Evolutionary conservation across 2,113 vertebrate genomes (phyloP).

Genomic region (Ictalurus furcatus): DNA sequence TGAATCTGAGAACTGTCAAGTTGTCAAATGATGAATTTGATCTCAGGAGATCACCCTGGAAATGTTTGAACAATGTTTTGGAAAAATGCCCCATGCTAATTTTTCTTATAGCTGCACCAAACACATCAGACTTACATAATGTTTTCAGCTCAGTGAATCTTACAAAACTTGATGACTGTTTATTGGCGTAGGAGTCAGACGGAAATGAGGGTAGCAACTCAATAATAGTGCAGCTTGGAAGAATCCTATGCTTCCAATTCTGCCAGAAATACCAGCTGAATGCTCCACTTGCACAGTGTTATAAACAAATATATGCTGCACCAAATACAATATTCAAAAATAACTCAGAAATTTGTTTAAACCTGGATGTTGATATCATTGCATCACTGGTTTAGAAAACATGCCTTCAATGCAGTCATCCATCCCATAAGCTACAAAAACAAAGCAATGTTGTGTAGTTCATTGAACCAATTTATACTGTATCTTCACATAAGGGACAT

Average conservation of each 20-base stretch:
- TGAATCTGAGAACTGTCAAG: neutral
- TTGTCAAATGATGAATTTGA: neutral
- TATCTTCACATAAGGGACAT: neutral
- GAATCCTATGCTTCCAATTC: neutral
- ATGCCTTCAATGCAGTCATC: neutral
- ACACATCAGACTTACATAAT: neutral
- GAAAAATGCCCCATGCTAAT: neutral
- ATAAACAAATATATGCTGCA: neutral
- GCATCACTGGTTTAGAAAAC: neutral
- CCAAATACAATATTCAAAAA: neutral
- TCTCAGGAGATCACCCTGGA: neutral
- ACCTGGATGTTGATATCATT: neutral
- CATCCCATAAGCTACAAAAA: neutral
- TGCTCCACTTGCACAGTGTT: neutral
- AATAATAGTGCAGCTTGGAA: slow-evolving; percentile 13
- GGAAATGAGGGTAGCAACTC: slow-evolving; percentile 12
- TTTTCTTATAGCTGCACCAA: neutral
- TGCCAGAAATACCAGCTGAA: neutral
- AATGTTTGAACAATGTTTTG: neutral
- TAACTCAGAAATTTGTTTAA: neutral
- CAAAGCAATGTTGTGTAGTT: neutral
- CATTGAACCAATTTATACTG: neutral
- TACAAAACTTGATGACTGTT: slow-evolving; percentile 4
- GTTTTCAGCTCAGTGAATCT: slow-evolving; percentile 7
- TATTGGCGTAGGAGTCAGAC: neutral